Base-by-base conservation (phyloP, 2,888 invertebrate species). In the Synanthedon vespiformis region DNA sequence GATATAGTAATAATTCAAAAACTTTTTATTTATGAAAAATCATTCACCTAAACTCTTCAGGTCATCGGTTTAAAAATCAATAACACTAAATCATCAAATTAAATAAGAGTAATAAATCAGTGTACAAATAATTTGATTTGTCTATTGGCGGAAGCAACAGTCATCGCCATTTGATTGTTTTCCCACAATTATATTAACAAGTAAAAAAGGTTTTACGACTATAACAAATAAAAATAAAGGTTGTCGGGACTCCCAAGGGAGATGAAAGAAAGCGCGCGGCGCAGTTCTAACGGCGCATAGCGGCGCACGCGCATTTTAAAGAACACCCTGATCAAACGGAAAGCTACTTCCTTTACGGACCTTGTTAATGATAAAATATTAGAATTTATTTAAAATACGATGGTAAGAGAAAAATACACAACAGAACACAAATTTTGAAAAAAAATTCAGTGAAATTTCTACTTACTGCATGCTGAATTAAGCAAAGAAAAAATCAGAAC, bases 131-230 rank as follows among this genome's bases (percentile, higher is more conserved):
- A 34, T 34, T 10, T 10, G 2, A 8, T 34, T 34, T 34, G 34
- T 34, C 34, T 34, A 34, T 34, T 34, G 34, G 34, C 6, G 34
- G 34, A 67, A 65, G 71, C 71, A 63, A 68, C 70, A 76, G 76
- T 81, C 78, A 74, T 72, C 71, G 58, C 22, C 22, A 34, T 34
- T 2, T 34, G 34, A 34, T 61, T 63, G 61, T 63, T 65, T 82
- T 84, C 82, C 80, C 81, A 82, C 83, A 83, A 80, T 77, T 77
- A 77, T 75, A 70, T 73, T 74, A 77, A 74, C 68, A 68, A 73
- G 68, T 63, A 61, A 67, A 72, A 79, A 77, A 77, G 75, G 69
- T 61, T 70, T 75, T 79, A 81, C 79, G 75, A 76, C 69, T 71
- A 70, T 69, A 71, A 72, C 66, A 74, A 76, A 74, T 70, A 71